Percentiles rank a stretch among this genome's conserved stretches.
Evolutionary conservation across 2,888 invertebrate species (phyloP).

Genomic region (Tetrapedia diversipes): DNA sequence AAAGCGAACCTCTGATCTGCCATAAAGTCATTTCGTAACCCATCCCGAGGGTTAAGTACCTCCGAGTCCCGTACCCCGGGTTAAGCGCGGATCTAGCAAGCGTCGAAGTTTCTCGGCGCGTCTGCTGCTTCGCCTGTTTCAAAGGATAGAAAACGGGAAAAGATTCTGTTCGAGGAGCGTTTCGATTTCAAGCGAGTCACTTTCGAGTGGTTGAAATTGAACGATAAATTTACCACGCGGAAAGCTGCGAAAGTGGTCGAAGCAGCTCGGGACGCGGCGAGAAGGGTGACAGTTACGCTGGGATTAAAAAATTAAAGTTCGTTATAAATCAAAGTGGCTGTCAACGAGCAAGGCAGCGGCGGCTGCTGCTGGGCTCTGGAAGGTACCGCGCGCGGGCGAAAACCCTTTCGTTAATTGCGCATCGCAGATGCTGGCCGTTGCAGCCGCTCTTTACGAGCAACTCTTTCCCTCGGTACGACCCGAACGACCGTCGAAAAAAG

Average conservation of each 20-base stretch:
- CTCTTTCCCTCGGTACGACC: slow-evolving; percentile 55
- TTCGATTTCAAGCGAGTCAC: not conserved
- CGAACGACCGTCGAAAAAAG: slow-evolving; percentile 41
- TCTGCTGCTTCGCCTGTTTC: not conserved
- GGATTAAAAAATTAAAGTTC: slow-evolving; percentile 76
- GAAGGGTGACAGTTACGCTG: slow-evolving; percentile 68
- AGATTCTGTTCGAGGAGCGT: too few species aligned
- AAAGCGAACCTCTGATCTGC: slow-evolving; percentile 81
- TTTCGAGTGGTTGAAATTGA: not conserved
- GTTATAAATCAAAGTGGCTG: slow-evolving; percentile 79
- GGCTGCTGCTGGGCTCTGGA: slow-evolving; percentile 59
- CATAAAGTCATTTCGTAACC: slow-evolving; percentile 83
- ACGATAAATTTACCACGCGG: not conserved
- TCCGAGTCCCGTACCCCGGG: slow-evolving; percentile 77
- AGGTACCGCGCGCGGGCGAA: slow-evolving; percentile 61
- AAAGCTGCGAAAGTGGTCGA: not conserved
- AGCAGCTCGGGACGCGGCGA: not conserved
- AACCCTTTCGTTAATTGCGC: slow-evolving; percentile 82
- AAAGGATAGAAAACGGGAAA: too few species aligned
- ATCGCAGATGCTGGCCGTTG: slow-evolving; percentile 79
- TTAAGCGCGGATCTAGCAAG: slow-evolving; percentile 67
- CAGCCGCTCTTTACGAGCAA: slow-evolving; percentile 75
- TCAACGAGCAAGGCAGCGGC: slow-evolving; percentile 71
- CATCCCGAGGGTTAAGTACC: slow-evolving; percentile 80
- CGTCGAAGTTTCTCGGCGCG: slow-evolving; percentile 26